Base-by-base conservation (phyloP, 30 jellyfish, hydroid and myxozoan genomes). In the Turritopsis rubra region DNA sequence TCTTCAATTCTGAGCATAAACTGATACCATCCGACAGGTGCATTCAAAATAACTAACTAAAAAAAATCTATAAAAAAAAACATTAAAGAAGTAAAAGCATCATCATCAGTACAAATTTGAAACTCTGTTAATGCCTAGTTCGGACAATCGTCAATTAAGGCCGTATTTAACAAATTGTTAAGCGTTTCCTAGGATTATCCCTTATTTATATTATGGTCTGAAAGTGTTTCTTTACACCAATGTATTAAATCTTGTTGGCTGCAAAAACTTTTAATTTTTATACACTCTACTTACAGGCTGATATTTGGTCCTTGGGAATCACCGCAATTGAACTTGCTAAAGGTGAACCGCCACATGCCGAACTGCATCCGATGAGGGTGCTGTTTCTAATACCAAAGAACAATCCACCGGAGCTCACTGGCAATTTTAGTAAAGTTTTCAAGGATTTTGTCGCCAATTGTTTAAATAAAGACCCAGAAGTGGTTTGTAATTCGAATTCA, bases 281-380 rank as follows among this genome's bases (percentile, higher is more conserved):
- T 13, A 5, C 60, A 13, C 60, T 13, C 60, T 41, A 41, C 7
- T 78, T 66, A 26, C 77, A 92, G 98, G 98, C 98, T 30, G 98
- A 92, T 71, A 87, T 92, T 8, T 92, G 98, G 98, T 92, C 98
- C 22, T 73, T 92, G 79, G 98, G 98, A 19, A 92, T 92, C 25
- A 92, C 98, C 16, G 98, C 98, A 52, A 92, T 92, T 21, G 98
- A 92, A 66, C 82, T 92, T 72, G 98, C 98, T 8, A 92, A 92
- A 65, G 96, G 96, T 17, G 98, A 92, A 60, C 98, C 98, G 54
- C 98, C 99, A 26, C 96, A 88, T 68, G 99, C 99, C 4, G 99
- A 95, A 25, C 53, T 87, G 26, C 99, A 95, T 84, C 99, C 99
- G 16, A 95, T 95, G 99, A 75, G 97, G 53, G 97, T 87, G 66